These are phyloP conservation scores for Eclectus roratus DNA, from an alignment of 2,113 vertebrate genomes.

Conservation along the genomic window DNA sequence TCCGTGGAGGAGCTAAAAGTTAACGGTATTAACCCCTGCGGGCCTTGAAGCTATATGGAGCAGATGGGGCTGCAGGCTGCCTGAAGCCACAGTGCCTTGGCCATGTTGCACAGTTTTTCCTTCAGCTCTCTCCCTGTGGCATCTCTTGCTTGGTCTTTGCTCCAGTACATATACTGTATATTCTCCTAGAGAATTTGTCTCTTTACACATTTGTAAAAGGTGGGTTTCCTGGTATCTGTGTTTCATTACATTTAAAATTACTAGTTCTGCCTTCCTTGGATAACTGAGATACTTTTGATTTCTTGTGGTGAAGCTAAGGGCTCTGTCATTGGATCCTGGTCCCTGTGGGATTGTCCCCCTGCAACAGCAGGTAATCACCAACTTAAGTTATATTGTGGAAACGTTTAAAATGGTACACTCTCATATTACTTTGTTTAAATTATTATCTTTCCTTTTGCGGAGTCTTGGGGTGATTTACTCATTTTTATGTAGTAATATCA, in stretches of 20 bases:
- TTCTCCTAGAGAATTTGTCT: neutral
- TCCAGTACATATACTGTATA: neutral
- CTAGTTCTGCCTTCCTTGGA: neutral
- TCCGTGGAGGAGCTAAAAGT: neutral
- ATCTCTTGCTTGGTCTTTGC: neutral
- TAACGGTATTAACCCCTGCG: neutral
- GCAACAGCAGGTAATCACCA: neutral
- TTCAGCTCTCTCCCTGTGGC: neutral
- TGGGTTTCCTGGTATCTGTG: neutral
- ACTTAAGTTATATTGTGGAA: neutral
- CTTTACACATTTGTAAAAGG: neutral
- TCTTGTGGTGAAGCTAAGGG: neutral
- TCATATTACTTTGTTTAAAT: neutral
- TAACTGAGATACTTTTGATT: neutral
- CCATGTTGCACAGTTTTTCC: neutral
- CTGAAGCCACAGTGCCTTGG: neutral
- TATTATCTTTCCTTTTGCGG: neutral
- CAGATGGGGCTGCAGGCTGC: neutral
- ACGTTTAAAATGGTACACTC: accelerated
- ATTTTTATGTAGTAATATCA: neutral
- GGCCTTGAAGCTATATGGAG: neutral
- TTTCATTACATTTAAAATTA: neutral
- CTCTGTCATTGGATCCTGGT: neutral
- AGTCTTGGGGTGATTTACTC: neutral
- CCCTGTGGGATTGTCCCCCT: neutral